Evolutionary conservation across 37 sponge, comb jelly and placozoan genomes (phyloP), one percentile per base, ranked within the genome.

Genomic region (Cliona cf. orientalis): DNA sequence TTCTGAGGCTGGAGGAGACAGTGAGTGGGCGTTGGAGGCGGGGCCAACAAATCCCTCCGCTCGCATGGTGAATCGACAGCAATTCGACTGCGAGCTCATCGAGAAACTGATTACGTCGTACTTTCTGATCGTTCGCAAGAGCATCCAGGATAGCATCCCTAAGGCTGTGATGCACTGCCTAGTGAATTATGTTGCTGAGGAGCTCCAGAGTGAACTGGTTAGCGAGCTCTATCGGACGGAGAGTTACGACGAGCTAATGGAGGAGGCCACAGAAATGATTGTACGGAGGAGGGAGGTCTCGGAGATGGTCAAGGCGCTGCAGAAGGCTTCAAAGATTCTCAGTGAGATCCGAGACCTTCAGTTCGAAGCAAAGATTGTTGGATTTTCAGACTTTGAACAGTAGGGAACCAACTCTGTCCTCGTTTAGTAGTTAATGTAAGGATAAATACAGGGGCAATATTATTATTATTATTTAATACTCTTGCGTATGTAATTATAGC

Each of bases 121-220:
- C 56, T 99, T 96, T 76, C 38, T 84, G 19, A 96, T 99, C 34
- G 97, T 99, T 57, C 73, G 91, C 32, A 96, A 99, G 90, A 96
- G 85, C 53, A 87, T 99, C 42, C 99, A 92, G 37, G 99, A 99
- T 56, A 89, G 90, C 49, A 73, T 99, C 1, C 99, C 99, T 3
- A 99, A 99, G 82, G 90, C 93, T 31, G 92, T 96, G 5, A 99
- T 99, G 99, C 93, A 94, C 67, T 99, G 96, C 69, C 79, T 99
- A 41, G 99, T 99, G 72, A 94, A 92, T 64, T 67, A 80, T 59
- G 95, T 99, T 12, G 87, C 87, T 45, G 96, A 99, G 33, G 66
- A 70, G 0, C 71, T 99, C 5, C 97, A 96, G 70, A 93, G 90
- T 61, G 68, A 85, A 79, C 85, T 99, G 58, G 95, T 99, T 11